Evolutionary conservation across 1,140 invertebrate genomes (phyloP).

Genomic region (Panonychus citri): DNA sequence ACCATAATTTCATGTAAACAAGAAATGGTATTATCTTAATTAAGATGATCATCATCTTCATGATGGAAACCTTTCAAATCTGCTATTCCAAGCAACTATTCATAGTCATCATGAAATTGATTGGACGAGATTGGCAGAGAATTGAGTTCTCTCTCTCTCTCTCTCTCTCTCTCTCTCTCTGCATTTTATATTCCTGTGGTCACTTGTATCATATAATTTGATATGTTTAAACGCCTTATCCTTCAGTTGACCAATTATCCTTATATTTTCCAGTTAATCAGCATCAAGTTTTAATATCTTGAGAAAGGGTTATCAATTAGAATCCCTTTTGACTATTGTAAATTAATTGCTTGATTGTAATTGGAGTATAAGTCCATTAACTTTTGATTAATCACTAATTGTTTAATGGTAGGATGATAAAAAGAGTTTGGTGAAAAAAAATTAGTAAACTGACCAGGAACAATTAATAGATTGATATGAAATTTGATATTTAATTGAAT

Average conservation of each 20-base stretch:
- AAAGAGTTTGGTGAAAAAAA: too few species aligned
- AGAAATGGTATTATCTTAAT: not conserved
- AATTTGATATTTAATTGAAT: too few species aligned
- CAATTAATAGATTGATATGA: too few species aligned
- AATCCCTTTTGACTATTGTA: not conserved
- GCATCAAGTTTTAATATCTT: not conserved
- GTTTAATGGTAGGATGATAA: too few species aligned
- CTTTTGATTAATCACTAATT: too few species aligned
- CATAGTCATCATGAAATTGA: not conserved
- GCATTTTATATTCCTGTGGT: not conserved
- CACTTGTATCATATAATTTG: too few species aligned
- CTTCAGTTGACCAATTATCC: not conserved
- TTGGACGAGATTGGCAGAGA: not conserved
- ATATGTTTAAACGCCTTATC: too few species aligned
- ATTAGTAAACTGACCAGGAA: too few species aligned
- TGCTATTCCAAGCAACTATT: not conserved
- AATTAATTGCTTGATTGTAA: not conserved
- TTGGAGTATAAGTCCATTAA: too few species aligned
- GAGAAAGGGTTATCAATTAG: not conserved
- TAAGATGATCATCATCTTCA: not conserved
- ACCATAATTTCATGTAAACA: not conserved
- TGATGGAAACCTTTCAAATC: not conserved
- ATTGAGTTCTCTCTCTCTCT: not conserved
- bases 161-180: not conserved
- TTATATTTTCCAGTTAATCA: not conserved